Percentiles rank a stretch among this genome's conserved stretches.
These are phyloP conservation scores for Chorisops tibialis DNA, from an alignment of 2,888 invertebrate species.

Conservation along the genomic window DNA sequence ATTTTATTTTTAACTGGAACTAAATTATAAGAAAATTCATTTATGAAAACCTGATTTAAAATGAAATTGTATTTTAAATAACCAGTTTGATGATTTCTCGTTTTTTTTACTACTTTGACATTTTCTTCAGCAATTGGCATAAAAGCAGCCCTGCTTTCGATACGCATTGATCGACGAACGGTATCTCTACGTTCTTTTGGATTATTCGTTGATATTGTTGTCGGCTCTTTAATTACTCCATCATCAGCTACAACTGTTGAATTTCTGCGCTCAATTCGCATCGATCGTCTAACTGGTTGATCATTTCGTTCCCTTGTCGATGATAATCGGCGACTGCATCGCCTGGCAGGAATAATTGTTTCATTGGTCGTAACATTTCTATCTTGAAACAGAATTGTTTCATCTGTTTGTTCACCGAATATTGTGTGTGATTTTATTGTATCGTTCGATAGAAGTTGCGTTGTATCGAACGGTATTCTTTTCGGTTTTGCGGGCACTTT, in stretches of 20 bases:
- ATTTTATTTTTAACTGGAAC: conserved; percentile 34
- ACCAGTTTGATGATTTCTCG: background rate
- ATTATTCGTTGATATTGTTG: background rate
- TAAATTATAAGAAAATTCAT: background rate
- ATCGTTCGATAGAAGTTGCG: background rate
- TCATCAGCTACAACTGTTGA: background rate
- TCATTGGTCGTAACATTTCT: conserved; percentile 5
- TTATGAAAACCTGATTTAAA: background rate
- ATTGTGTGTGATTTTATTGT: background rate
- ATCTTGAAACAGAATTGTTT: conserved; percentile 3
- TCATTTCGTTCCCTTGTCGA: background rate
- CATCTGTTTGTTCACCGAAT: background rate
- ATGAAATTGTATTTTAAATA: background rate
- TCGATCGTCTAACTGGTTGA: background rate
- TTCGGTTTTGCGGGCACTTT: conserved; percentile 34
- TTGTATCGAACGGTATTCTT: background rate
- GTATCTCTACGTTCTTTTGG: conserved; percentile 2
- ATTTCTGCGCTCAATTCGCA: conserved; percentile 11
- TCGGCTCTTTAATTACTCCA: too few relatives aligned
- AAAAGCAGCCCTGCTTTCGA: background rate
- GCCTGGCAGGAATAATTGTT: conserved; percentile 16
- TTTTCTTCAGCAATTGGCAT: background rate
- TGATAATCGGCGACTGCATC: background rate
- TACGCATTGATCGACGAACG: conserved; percentile 15
- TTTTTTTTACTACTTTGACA: background rate